Evolutionary conservation across 2,797 vertebrate genomes (phyloP), one percentile per base, ranked within the genome.

Genomic region (Sebastes kiyomatsui): DNA sequence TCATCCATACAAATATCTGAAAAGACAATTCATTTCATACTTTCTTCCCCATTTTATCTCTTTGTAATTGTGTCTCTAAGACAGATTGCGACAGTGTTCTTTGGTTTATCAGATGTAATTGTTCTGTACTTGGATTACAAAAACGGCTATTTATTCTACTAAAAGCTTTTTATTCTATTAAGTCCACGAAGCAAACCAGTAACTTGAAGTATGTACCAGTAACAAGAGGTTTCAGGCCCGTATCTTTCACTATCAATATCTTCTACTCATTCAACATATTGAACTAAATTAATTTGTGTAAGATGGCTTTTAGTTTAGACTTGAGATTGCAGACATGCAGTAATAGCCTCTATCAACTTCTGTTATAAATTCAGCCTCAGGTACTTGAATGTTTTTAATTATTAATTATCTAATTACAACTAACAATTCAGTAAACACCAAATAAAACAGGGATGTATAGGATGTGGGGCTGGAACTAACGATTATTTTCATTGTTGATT

Each of bases 301-400:
- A 64, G 67, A 82, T 67, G 14, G 49, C 61, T 84, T 68, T 83
- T 75, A 72, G 70, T 82, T 83, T 61, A 72, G 72, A 70, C 20
- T 67, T 30, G 11, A 35, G 12, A 71, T 69, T 67, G 9, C 12
- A 2, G 55, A 72, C 27, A 70, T 54, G 67, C 16, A 67, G 9
- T 20, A 79, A 84, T n/a, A 67, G 23, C 23, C 42, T 81, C 46
- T 11, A 67, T 87, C 73, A 75, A 68, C 22, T 80, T 79, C 9
- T 38, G 2, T 77, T 67, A 64, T 46, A 75, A 67, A 77, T 60
- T 54, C n/a, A 49, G 77, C 28, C 65, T 75, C 23, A 56, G 54
- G 72, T 83, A 67, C 33, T 25, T 67, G 2, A 6, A 18, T 69
- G 52, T 61, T 75, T 80, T 71, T 49, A 20, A 75, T 86, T 42